A percentile compares a stretch with the other conserved stretches of the same genome.
Conservation (phyloP, 2,797 vertebrate species). For the Odontamblyopus rebecca region DNA sequence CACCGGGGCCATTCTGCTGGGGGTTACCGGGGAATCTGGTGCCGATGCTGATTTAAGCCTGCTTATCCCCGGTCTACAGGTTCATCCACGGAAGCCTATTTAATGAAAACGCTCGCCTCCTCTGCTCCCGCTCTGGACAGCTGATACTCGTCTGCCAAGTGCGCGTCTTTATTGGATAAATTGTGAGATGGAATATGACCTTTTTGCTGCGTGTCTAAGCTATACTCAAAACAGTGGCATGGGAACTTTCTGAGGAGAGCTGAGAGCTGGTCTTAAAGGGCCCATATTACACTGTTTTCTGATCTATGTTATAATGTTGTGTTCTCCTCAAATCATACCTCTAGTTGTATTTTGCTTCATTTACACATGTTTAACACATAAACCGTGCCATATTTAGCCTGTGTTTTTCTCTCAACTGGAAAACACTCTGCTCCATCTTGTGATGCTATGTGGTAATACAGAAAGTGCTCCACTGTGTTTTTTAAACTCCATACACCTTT, state of each 20-base stretch:
- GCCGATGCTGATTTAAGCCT: constrained; percentile 81
- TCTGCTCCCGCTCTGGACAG: constrained; percentile 67
- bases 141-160: constrained; percentile 71
- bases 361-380: too few relatives aligned
- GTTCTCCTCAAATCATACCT: too few relatives aligned
- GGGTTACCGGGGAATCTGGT: constrained; percentile 75
- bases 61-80: constrained; percentile 75
- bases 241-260: constrained; percentile 66
- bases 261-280: constrained; percentile 27
- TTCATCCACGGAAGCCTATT: constrained; percentile 74
- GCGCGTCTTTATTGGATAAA: constrained; percentile 78
- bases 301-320: too few relatives aligned
- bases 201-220: constrained; percentile 69
- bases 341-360: too few relatives aligned
- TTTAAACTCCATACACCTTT: too few relatives aligned
- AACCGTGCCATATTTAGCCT: too few relatives aligned
- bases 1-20: constrained; percentile 67
- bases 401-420: too few relatives aligned
- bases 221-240: constrained; percentile 69
- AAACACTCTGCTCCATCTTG: too few relatives aligned
- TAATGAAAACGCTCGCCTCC: constrained; percentile 76
- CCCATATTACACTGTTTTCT: constrained; percentile 22
- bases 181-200: constrained; percentile 75
- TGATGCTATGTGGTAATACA: too few relatives aligned
- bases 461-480: too few relatives aligned